These are phyloP conservation scores for Pelecanus crispus DNA, from an alignment of 2,113 vertebrate species.

Conservation along the genomic window DNA sequence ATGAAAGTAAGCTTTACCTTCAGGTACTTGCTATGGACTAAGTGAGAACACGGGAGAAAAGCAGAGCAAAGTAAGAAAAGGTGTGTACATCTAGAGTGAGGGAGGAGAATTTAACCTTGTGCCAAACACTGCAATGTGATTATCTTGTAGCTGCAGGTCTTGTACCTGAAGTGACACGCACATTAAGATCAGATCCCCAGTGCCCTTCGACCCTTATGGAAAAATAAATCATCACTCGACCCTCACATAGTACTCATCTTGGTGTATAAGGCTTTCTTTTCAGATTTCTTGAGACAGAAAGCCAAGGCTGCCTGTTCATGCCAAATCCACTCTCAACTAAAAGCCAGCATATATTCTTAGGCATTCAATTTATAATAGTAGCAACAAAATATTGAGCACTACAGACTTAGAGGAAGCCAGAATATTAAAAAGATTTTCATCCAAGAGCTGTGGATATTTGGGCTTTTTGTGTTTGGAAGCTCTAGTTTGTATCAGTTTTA, in stretches of 20 bases:
- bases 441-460: not conserved
- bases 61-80: not conserved
- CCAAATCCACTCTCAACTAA: not conserved
- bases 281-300: constrained; percentile 52
- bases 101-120: not conserved
- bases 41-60: not conserved
- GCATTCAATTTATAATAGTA: not conserved
- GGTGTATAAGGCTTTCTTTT: constrained; percentile 21
- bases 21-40: not conserved
- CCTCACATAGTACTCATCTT: constrained; percentile 40
- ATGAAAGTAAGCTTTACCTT: not conserved
- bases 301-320: not conserved
- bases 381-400: not conserved
- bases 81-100: not conserved
- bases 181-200: not conserved
- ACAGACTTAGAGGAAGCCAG: not conserved
- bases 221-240: constrained; percentile 30
- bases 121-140: not conserved
- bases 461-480: not conserved
- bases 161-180: not conserved
- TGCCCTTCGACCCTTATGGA: not conserved
- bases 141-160: constrained; percentile 30
- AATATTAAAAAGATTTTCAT: not conserved
- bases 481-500: not conserved
- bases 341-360: not conserved